A percentile compares a stretch with the other conserved stretches of the same genome.
Conservation (phyloP, 2,113 vertebrate genomes). For the Athene cunicularia region DNA sequence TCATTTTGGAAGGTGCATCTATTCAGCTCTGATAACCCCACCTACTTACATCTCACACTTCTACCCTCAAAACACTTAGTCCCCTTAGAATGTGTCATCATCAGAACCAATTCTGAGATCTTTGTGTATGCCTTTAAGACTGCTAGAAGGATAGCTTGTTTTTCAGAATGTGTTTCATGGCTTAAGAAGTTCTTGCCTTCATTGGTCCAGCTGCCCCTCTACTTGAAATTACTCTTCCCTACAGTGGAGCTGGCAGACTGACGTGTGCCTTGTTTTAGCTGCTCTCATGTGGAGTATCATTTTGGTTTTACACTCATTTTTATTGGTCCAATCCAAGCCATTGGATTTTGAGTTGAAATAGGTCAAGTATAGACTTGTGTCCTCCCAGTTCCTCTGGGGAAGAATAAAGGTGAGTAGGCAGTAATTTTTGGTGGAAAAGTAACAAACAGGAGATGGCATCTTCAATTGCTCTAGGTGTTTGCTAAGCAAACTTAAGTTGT, state of each 20-base stretch:
- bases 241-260: neutral
- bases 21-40: neutral
- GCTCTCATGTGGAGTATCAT: neutral
- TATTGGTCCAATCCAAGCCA: neutral
- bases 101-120: neutral
- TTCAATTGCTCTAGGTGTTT: neutral
- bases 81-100: neutral
- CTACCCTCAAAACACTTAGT: neutral
- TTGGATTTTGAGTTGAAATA: neutral
- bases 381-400: neutral
- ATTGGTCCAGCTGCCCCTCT: neutral
- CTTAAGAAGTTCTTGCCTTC: neutral
- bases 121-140: neutral
- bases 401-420: neutral
- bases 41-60: fast-evolving
- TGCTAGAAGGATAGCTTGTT: neutral
- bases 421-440: neutral
- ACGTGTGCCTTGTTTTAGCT: neutral
- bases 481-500: neutral
- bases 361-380: neutral
- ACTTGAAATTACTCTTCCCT: neutral
- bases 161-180: neutral
- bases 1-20: neutral
- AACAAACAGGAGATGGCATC: neutral
- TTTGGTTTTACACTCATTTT: neutral